These are phyloP conservation scores for Chunga burmeisteri DNA, from an alignment of 2,113 vertebrate genomes.

Conservation along the genomic window DNA sequence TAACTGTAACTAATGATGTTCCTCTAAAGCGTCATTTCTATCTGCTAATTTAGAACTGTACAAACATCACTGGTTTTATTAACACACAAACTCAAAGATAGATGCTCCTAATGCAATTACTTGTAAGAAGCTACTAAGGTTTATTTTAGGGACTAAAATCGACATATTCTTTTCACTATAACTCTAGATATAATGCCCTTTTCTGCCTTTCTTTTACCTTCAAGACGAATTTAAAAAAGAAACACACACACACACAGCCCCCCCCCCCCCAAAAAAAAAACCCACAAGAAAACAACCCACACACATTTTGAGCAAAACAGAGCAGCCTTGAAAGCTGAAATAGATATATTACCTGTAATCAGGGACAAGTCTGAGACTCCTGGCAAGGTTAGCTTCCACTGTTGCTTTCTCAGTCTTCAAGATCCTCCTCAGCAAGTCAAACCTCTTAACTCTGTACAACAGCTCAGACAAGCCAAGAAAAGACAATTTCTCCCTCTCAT, in stretches of 20 bases:
- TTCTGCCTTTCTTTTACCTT: not conserved
- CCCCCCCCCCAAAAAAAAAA: not conserved
- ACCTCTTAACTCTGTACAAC: slow-evolving; percentile 79
- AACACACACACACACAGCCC: not conserved
- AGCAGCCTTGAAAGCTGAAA: not conserved
- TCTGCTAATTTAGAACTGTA: not conserved
- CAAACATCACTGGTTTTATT: not conserved
- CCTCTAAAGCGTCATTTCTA: not conserved
- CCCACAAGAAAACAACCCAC: not conserved
- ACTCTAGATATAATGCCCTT: not conserved
- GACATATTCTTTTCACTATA: not conserved
- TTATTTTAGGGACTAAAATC: not conserved
- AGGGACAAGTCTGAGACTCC: slow-evolving; percentile 63
- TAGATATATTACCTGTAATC: slow-evolving; percentile 81
- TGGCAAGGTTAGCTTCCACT: slow-evolving; percentile 69
- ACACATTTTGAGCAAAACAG: not conserved
- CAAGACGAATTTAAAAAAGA: not conserved
- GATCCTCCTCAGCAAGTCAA: slow-evolving; percentile 83
- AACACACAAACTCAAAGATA: not conserved
- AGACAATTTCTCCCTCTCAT: slow-evolving; percentile 60
- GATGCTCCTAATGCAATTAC: not conserved
- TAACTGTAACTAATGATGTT: not conserved
- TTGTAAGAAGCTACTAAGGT: not conserved
- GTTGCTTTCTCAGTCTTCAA: slow-evolving; percentile 66
- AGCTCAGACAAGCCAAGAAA: slow-evolving; percentile 73